A percentile compares a stretch with the other conserved stretches of the same genome.
Conservation (phyloP, 2,797 vertebrate species). For the Chelmon rostratus region DNA sequence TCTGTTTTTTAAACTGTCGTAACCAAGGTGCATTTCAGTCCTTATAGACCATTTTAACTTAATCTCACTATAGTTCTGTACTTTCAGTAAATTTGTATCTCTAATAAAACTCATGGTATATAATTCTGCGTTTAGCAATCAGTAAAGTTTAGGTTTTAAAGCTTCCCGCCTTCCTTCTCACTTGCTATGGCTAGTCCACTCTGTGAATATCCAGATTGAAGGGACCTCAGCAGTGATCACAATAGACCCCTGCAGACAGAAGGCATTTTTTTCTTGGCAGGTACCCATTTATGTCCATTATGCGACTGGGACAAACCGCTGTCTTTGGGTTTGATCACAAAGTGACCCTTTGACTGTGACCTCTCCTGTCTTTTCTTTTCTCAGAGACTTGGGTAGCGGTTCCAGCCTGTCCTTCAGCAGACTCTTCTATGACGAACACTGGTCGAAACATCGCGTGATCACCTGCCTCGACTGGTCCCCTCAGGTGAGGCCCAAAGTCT, state of each 20-base stretch:
- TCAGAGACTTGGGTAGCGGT: conserved; percentile 87
- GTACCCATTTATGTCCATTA: conserved; percentile 4
- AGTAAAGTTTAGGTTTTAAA: neutral
- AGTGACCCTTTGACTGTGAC: conserved; percentile 28
- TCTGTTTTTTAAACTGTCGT: neutral
- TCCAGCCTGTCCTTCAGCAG: conserved; percentile 94
- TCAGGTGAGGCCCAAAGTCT: conserved; percentile 87
- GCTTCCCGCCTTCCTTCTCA: neutral
- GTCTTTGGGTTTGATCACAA: conserved; percentile 5
- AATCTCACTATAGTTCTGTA: too few species aligned
- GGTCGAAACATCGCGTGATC: conserved; percentile 97
- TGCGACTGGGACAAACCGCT: neutral
- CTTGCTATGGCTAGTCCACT: neutral
- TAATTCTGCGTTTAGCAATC: too few species aligned
- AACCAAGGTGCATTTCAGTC: too few species aligned
- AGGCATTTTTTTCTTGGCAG: neutral
- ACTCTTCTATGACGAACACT: conserved; percentile 97
- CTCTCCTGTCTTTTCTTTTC: conserved; percentile 28
- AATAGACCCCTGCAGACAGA: conserved; percentile 8
- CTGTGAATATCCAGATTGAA: neutral
- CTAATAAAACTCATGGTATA: too few species aligned
- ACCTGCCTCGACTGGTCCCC: conserved; percentile 98
- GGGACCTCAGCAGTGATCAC: conserved; percentile 4
- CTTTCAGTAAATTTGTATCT: too few species aligned
- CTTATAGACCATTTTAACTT: too few species aligned